phyloP scores from a whole-genome alignment of 2,797 vertebrate species.

The Erethizon dorsatum region DNA sequence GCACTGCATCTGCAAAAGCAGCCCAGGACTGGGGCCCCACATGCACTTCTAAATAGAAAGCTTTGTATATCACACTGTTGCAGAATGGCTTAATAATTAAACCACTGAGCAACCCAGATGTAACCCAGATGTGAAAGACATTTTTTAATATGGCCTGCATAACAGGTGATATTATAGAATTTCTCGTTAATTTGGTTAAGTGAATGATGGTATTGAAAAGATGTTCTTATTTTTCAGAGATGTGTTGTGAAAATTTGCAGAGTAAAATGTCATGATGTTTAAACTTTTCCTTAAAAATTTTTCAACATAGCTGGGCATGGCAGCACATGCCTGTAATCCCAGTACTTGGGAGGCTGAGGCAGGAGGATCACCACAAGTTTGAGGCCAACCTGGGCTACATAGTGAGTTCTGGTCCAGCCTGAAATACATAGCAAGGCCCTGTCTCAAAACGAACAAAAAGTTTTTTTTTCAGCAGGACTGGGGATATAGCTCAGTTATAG shows the following conservation, averaged over 20 bases:
- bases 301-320: neutral
- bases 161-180: neutral
- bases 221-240: neutral
- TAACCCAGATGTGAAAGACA: neutral
- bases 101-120: neutral
- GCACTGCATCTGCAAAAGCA: neutral
- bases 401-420: neutral
- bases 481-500: neutral
- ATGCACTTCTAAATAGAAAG: neutral
- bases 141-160: neutral
- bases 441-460: neutral
- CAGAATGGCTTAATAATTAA: neutral
- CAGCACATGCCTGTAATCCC: neutral
- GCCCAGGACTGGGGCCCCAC: neutral
- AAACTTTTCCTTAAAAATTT: slow-evolving; percentile 1
- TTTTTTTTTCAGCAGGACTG: neutral
- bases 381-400: neutral
- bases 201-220: neutral
- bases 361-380: neutral
- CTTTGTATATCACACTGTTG: neutral
- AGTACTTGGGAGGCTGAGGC: neutral
- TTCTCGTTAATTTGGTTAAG: neutral
- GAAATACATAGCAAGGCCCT: neutral
- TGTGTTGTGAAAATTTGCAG: neutral
- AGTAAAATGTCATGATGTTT: neutral